Conservation (phyloP, 2,113 vertebrate genomes). For the Ascaphus truei region DNA sequence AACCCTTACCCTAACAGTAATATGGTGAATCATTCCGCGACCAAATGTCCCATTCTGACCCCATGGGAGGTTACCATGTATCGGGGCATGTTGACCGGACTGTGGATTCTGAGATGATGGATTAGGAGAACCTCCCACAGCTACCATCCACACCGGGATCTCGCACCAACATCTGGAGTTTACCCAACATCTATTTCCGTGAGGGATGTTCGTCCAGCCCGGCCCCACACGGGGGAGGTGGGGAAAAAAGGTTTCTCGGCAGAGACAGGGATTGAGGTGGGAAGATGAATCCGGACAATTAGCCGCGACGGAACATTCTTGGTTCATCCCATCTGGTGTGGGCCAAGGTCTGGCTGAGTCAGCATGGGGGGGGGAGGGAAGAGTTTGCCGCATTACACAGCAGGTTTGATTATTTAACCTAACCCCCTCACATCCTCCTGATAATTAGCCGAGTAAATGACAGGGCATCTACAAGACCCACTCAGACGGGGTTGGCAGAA, state of each 20-base stretch:
- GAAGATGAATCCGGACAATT: too few species aligned
- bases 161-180: too few species aligned
- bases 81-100: too few species aligned
- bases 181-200: neutral
- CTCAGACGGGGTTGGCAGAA: conserved; percentile 2
- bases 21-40: too few species aligned
- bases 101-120: too few species aligned
- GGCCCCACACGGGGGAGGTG: neutral
- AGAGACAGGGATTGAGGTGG: neutral
- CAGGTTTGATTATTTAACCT: neutral
- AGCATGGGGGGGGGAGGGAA: neutral
- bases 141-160: too few species aligned
- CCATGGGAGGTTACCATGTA: too few species aligned
- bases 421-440: neutral
- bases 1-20: too few species aligned
- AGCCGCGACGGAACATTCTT: neutral
- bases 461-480: conserved; percentile 16
- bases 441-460: conserved; percentile 28
- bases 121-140: too few species aligned
- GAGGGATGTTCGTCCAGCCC: neutral
- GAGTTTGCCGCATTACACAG: neutral
- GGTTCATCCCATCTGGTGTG: neutral
- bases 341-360: neutral
- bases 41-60: too few species aligned
- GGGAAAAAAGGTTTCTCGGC: too few species aligned